Conservation (phyloP, 2,113 vertebrate genomes). For the Cyphomyrus plagiostoma region DNA sequence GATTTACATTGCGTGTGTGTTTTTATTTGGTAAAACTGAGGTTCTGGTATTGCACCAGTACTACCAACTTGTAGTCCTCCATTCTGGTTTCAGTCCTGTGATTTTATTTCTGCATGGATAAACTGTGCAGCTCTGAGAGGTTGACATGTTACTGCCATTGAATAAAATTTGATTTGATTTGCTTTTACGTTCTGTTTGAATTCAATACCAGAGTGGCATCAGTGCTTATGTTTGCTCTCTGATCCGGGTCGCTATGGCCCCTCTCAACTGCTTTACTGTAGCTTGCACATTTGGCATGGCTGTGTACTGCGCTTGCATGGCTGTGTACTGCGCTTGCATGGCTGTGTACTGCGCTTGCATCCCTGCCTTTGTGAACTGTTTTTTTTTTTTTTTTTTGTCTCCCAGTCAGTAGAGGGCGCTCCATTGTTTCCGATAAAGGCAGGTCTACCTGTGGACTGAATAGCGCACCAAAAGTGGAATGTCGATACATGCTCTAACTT, state of each 20-base stretch:
- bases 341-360: background rate
- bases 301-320: background rate
- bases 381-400: background rate
- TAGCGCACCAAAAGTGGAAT: background rate
- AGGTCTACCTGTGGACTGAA: background rate
- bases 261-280: background rate
- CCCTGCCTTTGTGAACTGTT: background rate
- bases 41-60: background rate
- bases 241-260: background rate
- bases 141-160: background rate
- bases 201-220: background rate
- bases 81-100: background rate
- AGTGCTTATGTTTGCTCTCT: background rate
- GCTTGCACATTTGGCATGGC: background rate
- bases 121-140: background rate
- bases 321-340: too few relatives aligned
- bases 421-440: background rate
- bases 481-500: background rate
- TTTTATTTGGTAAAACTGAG: background rate
- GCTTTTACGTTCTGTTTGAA: constrained; percentile 4
- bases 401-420: background rate
- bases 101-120: background rate
- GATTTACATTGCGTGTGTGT: background rate
- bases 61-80: background rate
- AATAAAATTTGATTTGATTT: background rate